Percentiles rank a stretch among this genome's conserved stretches.
phyloP scores from a whole-genome alignment of 2,113 vertebrate genomes.

The Hypanus sabinus region DNA sequence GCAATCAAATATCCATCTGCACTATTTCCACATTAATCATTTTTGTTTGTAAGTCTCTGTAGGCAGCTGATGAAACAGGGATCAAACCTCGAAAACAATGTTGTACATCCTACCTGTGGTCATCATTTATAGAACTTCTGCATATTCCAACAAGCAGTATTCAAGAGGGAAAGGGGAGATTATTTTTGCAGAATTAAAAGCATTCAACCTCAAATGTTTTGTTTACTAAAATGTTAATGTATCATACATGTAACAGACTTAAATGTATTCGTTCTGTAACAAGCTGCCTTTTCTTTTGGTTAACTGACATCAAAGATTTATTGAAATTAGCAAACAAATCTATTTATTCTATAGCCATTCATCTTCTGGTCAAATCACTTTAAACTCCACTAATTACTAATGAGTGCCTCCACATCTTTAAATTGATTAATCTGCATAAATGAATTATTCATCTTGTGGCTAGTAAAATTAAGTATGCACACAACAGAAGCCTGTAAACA shows the following conservation, averaged over 20 bases:
- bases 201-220: background rate
- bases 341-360: background rate
- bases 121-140: background rate
- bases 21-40: too few relatives aligned
- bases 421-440: background rate
- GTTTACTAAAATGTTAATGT: background rate
- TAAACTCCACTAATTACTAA: background rate
- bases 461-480: background rate
- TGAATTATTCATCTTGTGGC: conserved; percentile 13
- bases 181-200: background rate
- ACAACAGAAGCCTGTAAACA: background rate
- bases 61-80: background rate
- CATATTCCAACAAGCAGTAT: background rate
- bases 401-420: background rate
- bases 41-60: background rate
- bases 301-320: background rate
- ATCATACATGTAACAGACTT: background rate
- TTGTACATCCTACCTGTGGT: background rate
- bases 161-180: background rate
- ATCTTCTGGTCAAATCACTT: background rate
- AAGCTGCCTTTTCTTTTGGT: background rate
- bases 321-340: background rate
- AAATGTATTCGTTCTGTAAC: too few relatives aligned
- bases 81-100: background rate
- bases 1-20: too few relatives aligned